phyloP scores from a whole-genome alignment of 2,113 vertebrate species.

The Tichodroma muraria region DNA sequence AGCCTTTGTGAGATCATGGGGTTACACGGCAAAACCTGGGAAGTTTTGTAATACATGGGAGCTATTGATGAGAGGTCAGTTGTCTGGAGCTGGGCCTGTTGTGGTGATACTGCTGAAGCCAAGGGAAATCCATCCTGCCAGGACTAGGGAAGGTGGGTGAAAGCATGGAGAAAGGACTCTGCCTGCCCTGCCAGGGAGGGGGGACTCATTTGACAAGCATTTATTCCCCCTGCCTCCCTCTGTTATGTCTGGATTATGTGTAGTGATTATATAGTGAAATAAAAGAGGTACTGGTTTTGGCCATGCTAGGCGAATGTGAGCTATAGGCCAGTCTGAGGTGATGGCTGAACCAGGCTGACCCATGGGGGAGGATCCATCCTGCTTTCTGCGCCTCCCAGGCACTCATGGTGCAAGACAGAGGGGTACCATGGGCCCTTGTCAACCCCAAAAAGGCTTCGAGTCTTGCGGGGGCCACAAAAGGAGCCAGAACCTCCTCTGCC shows the following conservation, averaged over 20 bases:
- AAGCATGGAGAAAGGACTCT: not conserved
- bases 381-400: not conserved
- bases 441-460: not conserved
- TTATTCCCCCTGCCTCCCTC: not conserved
- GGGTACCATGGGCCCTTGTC: not conserved
- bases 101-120: not conserved
- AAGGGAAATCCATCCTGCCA: not conserved
- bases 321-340: not conserved
- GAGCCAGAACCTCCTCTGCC: not conserved
- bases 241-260: accelerated
- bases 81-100: not conserved
- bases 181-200: not conserved
- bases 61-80: not conserved
- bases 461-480: not conserved
- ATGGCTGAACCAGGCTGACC: not conserved
- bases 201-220: not conserved
- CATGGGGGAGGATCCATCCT: not conserved
- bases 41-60: not conserved
- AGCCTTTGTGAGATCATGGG: not conserved
- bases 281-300: not conserved
- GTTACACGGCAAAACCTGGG: not conserved
- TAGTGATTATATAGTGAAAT: not conserved
- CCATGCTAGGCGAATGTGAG: not conserved
- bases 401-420: not conserved
- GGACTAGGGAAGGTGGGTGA: accelerated